Evolutionary conservation across 2,888 invertebrate species (phyloP), one percentile per base, ranked within the genome.

Genomic region (Ormia ochracea): DNA sequence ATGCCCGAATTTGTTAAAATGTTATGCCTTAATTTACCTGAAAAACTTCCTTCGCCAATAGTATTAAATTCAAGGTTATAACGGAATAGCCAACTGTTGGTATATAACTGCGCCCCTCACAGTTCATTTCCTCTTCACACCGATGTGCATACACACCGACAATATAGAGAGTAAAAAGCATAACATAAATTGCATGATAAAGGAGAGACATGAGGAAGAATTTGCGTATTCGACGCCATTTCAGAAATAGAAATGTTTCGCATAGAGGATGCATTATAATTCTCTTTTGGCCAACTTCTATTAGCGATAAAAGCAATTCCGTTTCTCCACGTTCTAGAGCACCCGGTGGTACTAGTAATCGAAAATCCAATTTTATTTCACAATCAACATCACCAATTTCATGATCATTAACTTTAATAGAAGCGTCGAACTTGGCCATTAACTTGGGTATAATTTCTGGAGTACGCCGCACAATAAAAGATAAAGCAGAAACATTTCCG

Each of bases 371-470:
- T 87, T 93, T 94, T 2, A 96, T 91, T 87, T 96, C 96, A 84
- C 96, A 96, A 86, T 96, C 96, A 0, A 95, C 94, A 84, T 96
- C 96, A 0, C 95, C 95, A 23, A 96, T 91, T 87, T 96, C 96
- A 84, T 96, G 95, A 85, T 96, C 96, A 84, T 94, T 94, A 6
- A 95, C 91, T 82, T 93, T 93, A 12, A 96, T 94, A 0, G 95
- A 93, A 38, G 93, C 91, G 84, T 96, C 95, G 50, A 96, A 91
- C 86, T 94, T 94, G 54, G 91, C 90, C 61, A 94, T 89, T 66
- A 94, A 92, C 63, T 94, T 92, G 0, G 95, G 94, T 48, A 96
- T 91, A 4, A 95, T 94, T 82, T 96, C 95, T 0, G 96, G 96
- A 0, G 95, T 96, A 82, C 95, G 91, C n/a, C 96, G 92, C 1